phyloP scores from a whole-genome alignment of 2,888 invertebrate genomes.

The Acronicta psi region DNA sequence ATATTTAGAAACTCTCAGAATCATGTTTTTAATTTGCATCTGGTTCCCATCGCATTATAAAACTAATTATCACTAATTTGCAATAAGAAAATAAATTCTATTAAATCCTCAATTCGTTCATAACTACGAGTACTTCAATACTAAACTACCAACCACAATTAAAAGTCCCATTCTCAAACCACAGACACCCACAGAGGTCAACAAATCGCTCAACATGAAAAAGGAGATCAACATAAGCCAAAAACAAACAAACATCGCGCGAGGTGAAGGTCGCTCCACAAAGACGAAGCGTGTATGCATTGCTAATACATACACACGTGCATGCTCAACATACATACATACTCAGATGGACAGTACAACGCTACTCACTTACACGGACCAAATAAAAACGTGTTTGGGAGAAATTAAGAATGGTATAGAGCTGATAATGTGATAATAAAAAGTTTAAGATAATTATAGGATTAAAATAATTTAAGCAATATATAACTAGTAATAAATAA shows the following conservation, averaged over 20 bases:
- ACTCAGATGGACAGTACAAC: slow-evolving; percentile 65
- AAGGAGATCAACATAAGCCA: slow-evolving; percentile 60
- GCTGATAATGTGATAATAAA: slow-evolving; percentile 52
- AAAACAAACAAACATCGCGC: slow-evolving; percentile 53
- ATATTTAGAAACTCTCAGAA: too few species aligned
- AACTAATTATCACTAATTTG: too few species aligned
- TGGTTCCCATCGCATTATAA: too few species aligned
- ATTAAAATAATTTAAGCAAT: too few species aligned
- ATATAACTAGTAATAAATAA: too few species aligned
- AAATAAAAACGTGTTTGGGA: slow-evolving; percentile 70
- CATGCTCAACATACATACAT: slow-evolving; percentile 39
- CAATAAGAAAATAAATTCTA: too few species aligned
- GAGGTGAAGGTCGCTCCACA: slow-evolving; percentile 78
- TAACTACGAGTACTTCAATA: not conserved
- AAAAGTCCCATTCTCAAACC: slow-evolving; percentile 37
- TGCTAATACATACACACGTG: slow-evolving; percentile 25
- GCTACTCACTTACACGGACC: slow-evolving; percentile 81
- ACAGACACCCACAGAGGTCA: slow-evolving; percentile 48
- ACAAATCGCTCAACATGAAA: slow-evolving; percentile 56
- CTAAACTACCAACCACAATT: slow-evolving; percentile 6
- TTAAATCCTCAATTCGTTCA: not conserved
- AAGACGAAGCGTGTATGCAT: slow-evolving; percentile 55
- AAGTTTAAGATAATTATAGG: too few species aligned
- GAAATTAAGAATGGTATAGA: slow-evolving; percentile 65
- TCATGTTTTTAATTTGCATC: too few species aligned